Percentiles rank a stretch among this genome's conserved stretches.
Evolutionary conservation across 2,797 vertebrate genomes (phyloP).

Genomic region (Gallirallus australis): DNA sequence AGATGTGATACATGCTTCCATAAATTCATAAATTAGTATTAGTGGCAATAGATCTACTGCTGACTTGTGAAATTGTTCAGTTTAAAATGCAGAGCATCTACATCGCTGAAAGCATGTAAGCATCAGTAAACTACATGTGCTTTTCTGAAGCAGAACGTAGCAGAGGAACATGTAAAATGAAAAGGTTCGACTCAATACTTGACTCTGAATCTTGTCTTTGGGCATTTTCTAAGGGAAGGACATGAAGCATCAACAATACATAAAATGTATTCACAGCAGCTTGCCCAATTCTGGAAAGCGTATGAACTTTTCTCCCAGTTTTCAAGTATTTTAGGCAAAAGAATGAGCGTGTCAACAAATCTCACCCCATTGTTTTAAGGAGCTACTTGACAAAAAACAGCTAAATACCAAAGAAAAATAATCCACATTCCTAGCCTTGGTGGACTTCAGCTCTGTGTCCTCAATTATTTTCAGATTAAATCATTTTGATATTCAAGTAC

Average conservation of each 20-base stretch:
- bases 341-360: not conserved
- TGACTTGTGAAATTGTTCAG: not conserved
- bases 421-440: not conserved
- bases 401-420: not conserved
- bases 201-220: not conserved
- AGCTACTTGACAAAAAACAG: not conserved
- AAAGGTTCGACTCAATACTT: not conserved
- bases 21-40: constrained; percentile 21
- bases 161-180: not conserved
- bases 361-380: not conserved
- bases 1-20: not conserved
- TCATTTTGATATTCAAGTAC: not conserved
- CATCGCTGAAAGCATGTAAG: not conserved
- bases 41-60: not conserved
- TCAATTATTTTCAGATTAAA: constrained; percentile 18
- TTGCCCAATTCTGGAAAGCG: not conserved
- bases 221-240: not conserved
- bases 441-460: not conserved
- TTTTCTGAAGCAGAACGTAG: not conserved
- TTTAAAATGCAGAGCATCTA: not conserved
- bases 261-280: not conserved
- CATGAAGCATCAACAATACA: not conserved
- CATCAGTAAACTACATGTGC: not conserved
- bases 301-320: not conserved
- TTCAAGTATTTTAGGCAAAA: not conserved